Percentiles rank a stretch among this genome's conserved stretches.
Conservation (phyloP, 2,888 invertebrate species). For the Lobophora halterata region DNA sequence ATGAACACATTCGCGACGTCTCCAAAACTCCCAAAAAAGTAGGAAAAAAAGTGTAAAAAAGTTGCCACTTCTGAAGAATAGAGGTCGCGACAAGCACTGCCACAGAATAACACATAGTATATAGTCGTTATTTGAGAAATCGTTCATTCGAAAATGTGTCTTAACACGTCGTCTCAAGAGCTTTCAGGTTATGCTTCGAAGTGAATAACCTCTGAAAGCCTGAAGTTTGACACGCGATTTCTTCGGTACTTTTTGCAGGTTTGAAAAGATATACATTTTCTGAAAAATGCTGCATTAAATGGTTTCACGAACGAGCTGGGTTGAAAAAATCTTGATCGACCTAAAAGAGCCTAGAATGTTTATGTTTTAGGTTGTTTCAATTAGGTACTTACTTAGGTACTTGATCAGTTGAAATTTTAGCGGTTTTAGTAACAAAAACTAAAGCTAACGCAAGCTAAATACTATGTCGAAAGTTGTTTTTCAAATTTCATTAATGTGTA, state of each 20-base stretch:
- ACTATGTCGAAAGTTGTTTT: too few relatives aligned
- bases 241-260: slow-evolving; percentile 42
- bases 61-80: slow-evolving; percentile 28
- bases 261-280: slow-evolving; percentile 17
- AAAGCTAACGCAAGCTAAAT: too few relatives aligned
- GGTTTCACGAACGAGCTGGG: slow-evolving; percentile 2
- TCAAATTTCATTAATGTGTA: too few relatives aligned
- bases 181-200: slow-evolving; percentile 29
- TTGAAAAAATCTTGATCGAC: too few relatives aligned
- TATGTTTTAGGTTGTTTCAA: too few relatives aligned
- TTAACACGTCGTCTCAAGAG: slow-evolving; percentile 30
- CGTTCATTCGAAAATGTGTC: slow-evolving; percentile 38
- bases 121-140: slow-evolving; percentile 36
- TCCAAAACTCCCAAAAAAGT: slow-evolving; percentile 22
- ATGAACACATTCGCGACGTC: slow-evolving; percentile 30
- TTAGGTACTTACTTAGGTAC: too few relatives aligned
- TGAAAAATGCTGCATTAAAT: slow-evolving; percentile 9
- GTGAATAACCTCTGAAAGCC: slow-evolving; percentile 69
- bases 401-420: too few relatives aligned
- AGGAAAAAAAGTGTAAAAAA: slow-evolving; percentile 26
- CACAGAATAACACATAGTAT: too few relatives aligned
- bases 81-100: slow-evolving; percentile 37
- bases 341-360: too few relatives aligned
- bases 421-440: too few relatives aligned
- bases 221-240: slow-evolving; percentile 67